phyloP scores from a whole-genome alignment of 1,140 invertebrate genomes.

The Leptinotarsa undecemlineata region DNA sequence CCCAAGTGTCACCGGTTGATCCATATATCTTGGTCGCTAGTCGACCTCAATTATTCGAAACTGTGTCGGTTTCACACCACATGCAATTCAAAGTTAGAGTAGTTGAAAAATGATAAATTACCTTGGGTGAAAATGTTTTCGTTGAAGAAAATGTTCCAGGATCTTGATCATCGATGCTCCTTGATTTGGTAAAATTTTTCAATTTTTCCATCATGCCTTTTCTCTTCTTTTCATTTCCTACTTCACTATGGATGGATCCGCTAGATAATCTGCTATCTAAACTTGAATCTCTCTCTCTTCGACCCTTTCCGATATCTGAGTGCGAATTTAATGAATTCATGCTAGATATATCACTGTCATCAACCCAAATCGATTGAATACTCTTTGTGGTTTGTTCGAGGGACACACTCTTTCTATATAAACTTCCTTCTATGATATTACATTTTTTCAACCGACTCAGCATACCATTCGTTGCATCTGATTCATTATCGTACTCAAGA shows the following conservation, averaged over 20 bases:
- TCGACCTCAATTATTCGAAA: too few relatives aligned
- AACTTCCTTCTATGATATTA: slow-evolving; percentile 51
- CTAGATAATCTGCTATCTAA: slow-evolving; percentile 80
- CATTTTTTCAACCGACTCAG: slow-evolving; percentile 56
- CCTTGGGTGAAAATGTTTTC: too few relatives aligned
- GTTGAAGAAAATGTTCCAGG: slow-evolving; percentile 44
- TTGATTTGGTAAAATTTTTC: slow-evolving; percentile 78
- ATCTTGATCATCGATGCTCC: slow-evolving; percentile 72
- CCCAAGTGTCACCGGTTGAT: too few relatives aligned
- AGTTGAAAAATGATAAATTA: too few relatives aligned
- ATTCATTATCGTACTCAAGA: slow-evolving; percentile 53
- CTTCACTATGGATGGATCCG: slow-evolving; percentile 83
- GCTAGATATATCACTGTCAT: slow-evolving; percentile 78
- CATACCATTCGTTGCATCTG: slow-evolving; percentile 37
- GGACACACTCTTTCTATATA: slow-evolving; percentile 75
- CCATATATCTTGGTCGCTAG: too few relatives aligned
- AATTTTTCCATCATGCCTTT: slow-evolving; percentile 84
- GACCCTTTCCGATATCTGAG: slow-evolving; percentile 56
- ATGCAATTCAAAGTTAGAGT: too few relatives aligned
- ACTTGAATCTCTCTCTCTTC: slow-evolving; percentile 67
- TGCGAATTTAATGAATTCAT: slow-evolving; percentile 75
- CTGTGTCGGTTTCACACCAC: too few relatives aligned
- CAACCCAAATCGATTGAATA: slow-evolving; percentile 67
- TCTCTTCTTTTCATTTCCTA: slow-evolving; percentile 73
- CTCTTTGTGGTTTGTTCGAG: slow-evolving; percentile 70